phyloP scores from a whole-genome alignment of 1,140 invertebrate genomes.

The Zelostemma sp. region DNA sequence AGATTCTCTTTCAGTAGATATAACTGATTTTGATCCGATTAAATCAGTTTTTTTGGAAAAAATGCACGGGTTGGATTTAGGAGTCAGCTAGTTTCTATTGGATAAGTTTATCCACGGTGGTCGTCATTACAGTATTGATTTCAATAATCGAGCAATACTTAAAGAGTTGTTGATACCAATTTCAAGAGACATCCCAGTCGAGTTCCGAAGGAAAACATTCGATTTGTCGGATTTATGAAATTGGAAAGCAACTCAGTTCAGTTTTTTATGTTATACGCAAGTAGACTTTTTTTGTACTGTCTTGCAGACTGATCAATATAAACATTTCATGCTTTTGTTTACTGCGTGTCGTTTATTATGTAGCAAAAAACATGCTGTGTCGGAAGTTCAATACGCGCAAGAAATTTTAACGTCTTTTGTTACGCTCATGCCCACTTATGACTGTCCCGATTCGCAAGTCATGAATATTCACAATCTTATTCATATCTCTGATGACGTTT shows the following conservation, averaged over 20 bases:
- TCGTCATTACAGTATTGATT: neutral
- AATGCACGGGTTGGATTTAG: constrained; percentile 8
- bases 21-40: too few relatives aligned
- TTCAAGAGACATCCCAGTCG: constrained; percentile 16
- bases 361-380: constrained; percentile 18
- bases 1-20: too few relatives aligned
- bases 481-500: constrained; percentile 42
- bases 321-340: constrained; percentile 47
- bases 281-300: too few relatives aligned
- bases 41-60: too few relatives aligned
- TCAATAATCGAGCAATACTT: too few relatives aligned
- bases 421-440: constrained; percentile 32
- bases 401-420: constrained; percentile 41
- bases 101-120: constrained; percentile 4
- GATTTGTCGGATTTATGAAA: too few relatives aligned
- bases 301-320: constrained; percentile 16
- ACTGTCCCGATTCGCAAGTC: constrained; percentile 26
- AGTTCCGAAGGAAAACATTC: constrained; percentile 38
- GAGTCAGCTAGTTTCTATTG: constrained; percentile 15
- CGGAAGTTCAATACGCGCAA: constrained; percentile 36
- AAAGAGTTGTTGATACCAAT: constrained; percentile 6
- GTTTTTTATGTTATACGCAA: too few relatives aligned
- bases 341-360: constrained; percentile 32
- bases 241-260: too few relatives aligned
- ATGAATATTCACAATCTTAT: constrained; percentile 45